A percentile compares a stretch with the other conserved stretches of the same genome.
These are phyloP conservation scores for Pinctada fucata DNA, from an alignment of 2,888 invertebrate species.

Conservation along the genomic window DNA sequence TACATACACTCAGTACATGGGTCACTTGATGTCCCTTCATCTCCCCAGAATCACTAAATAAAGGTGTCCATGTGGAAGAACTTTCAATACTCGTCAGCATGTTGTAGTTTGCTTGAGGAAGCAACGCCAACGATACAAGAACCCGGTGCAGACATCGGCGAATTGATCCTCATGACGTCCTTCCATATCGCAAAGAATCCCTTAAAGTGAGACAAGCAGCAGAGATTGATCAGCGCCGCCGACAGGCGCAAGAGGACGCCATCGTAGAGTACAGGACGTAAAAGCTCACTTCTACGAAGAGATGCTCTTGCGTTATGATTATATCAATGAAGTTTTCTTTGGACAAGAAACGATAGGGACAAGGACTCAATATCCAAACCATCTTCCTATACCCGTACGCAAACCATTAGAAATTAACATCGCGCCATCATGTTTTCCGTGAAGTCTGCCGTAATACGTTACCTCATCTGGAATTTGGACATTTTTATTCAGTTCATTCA, in stretches of 20 bases:
- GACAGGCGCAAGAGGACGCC: too few relatives aligned
- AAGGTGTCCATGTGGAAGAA: background rate
- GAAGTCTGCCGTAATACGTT: too few relatives aligned
- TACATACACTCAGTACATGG: too few relatives aligned
- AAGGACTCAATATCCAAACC: too few relatives aligned
- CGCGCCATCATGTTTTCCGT: too few relatives aligned
- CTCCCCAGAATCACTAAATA: too few relatives aligned
- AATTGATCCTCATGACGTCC: background rate
- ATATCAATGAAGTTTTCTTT: background rate
- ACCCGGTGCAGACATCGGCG: background rate
- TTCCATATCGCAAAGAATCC: background rate
- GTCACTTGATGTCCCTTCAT: too few relatives aligned
- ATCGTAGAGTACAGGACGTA: background rate
- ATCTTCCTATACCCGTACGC: too few relatives aligned
- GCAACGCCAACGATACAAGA: background rate
- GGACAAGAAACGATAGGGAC: background rate
- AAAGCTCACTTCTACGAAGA: background rate
- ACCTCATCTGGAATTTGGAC: too few relatives aligned
- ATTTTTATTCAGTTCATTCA: too few relatives aligned
- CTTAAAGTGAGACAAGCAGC: background rate
- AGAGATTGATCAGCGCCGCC: too few relatives aligned
- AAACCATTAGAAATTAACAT: too few relatives aligned
- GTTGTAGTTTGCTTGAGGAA: background rate
- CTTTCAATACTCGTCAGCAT: background rate
- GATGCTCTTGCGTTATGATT: background rate